Percentiles rank a stretch among this genome's conserved stretches.
These are phyloP conservation scores for Oryzias melastigma DNA, from an alignment of 2,113 vertebrate genomes.

Conservation along the genomic window DNA sequence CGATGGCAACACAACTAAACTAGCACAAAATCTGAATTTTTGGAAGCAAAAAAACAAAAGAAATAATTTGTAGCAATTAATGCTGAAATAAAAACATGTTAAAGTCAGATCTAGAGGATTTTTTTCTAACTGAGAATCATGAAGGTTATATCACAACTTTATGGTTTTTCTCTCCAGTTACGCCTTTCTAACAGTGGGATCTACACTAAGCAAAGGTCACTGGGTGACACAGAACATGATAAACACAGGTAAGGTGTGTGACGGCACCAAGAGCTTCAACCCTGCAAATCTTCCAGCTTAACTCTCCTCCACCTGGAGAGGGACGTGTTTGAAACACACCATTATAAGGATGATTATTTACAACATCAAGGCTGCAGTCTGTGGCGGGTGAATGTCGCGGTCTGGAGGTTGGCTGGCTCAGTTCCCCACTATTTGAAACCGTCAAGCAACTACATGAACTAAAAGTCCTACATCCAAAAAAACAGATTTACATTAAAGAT, in stretches of 20 bases:
- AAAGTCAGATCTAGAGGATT: too few relatives aligned
- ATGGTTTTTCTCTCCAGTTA: slow-evolving; percentile 44
- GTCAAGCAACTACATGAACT: slow-evolving; percentile 39
- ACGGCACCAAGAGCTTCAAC: slow-evolving; percentile 5
- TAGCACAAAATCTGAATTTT: neutral
- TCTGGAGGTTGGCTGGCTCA: slow-evolving; percentile 70
- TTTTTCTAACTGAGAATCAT: slow-evolving; percentile 6
- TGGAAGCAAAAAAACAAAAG: slow-evolving; percentile 13
- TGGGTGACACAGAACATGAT: slow-evolving; percentile 44
- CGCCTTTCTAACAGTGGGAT: slow-evolving; percentile 31
- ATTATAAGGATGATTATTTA: slow-evolving; percentile 52
- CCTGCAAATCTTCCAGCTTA: slow-evolving; percentile 23
- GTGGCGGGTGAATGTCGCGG: slow-evolving; percentile 27
- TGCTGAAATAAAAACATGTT: neutral
- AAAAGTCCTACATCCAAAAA: slow-evolving; percentile 20
- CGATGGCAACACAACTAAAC: slow-evolving; percentile 26
- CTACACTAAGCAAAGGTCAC: slow-evolving; percentile 38
- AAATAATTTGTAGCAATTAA: slow-evolving; percentile 34
- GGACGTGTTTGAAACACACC: slow-evolving; percentile 12
- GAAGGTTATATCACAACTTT: neutral
- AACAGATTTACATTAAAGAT: slow-evolving; percentile 9
- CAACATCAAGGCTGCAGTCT: slow-evolving; percentile 68
- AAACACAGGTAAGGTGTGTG: slow-evolving; percentile 31
- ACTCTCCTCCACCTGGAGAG: slow-evolving; percentile 14
- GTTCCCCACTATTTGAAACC: slow-evolving; percentile 67